phyloP scores from a whole-genome alignment of 2,888 invertebrate genomes.

The Pseudoips prasinana region DNA sequence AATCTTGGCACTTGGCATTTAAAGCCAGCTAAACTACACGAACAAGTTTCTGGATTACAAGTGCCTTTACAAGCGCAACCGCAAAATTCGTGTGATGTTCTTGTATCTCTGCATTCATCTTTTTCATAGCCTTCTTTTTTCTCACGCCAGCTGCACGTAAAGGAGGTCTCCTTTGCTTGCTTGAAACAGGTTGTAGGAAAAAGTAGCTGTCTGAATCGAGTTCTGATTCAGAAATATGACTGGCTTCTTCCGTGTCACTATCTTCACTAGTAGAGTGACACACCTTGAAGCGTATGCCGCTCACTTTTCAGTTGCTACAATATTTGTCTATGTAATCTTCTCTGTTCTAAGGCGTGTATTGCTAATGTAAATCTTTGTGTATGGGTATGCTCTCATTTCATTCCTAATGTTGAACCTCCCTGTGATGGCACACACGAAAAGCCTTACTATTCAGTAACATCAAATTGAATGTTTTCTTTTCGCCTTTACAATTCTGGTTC shows the following conservation, averaged over 20 bases:
- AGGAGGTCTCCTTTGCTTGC: constrained; percentile 93
- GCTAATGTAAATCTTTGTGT: constrained; percentile 90
- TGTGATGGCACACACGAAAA: constrained; percentile 96
- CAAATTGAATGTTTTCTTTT: constrained; percentile 93
- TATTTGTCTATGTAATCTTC: constrained; percentile 91
- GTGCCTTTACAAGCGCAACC: constrained; percentile 96
- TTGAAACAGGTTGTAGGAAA: constrained; percentile 95
- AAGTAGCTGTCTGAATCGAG: constrained; percentile 94
- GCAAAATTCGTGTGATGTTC: constrained; percentile 95
- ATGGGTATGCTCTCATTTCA: constrained; percentile 88
- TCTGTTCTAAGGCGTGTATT: constrained; percentile 95
- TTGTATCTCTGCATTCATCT: constrained; percentile 95
- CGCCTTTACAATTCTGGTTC: constrained; percentile 82
- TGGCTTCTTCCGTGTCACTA: constrained; percentile 92
- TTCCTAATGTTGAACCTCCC: constrained; percentile 95
- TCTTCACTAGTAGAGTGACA: constrained; percentile 89
- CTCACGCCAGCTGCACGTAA: constrained; percentile 95
- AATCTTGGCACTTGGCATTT: constrained; percentile 98
- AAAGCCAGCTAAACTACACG: constrained; percentile 96
- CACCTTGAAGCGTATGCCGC: constrained; percentile 79
- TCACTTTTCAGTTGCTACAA: constrained; percentile 88
- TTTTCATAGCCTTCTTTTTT: constrained; percentile 95
- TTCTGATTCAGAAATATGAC: constrained; percentile 91
- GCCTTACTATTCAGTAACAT: constrained; percentile 97
- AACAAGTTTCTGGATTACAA: constrained; percentile 97